A percentile compares a stretch with the other conserved stretches of the same genome.
phyloP scores from a whole-genome alignment of 2,888 invertebrate species.

The Lymantria dispar region DNA sequence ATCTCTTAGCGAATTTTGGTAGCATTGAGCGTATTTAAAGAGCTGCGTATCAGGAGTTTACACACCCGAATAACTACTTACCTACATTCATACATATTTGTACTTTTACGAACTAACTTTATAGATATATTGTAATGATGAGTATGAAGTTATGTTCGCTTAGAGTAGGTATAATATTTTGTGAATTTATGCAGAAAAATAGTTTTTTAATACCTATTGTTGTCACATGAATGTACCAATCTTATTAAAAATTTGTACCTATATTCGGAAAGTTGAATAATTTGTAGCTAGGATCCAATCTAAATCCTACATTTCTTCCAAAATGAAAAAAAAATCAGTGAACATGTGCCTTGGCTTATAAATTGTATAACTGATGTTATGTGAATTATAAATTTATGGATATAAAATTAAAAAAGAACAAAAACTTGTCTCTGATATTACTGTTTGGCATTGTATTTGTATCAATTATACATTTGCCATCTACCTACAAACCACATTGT shows the following conservation, averaged over 20 bases:
- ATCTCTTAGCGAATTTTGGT: conserved; percentile 10
- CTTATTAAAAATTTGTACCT: conserved; percentile 79
- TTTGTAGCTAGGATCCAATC: conserved; percentile 82
- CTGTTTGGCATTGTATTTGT: conserved; percentile 40
- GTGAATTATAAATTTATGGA: conserved; percentile 58
- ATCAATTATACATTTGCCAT: neutral
- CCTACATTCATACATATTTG: conserved; percentile 62
- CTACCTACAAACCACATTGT: neutral
- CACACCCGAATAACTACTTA: conserved; percentile 36
- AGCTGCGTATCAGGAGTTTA: conserved; percentile 14
- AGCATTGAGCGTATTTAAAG: conserved; percentile 9
- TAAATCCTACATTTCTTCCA: conserved; percentile 77
- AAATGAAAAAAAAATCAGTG: conserved; percentile 61
- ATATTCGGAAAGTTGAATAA: conserved; percentile 82
- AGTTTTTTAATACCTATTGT: conserved; percentile 79
- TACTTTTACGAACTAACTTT: conserved; percentile 75
- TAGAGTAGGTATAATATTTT: conserved; percentile 80
- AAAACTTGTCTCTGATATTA: conserved; percentile 55
- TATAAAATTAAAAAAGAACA: conserved; percentile 41
- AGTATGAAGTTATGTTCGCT: conserved; percentile 76
- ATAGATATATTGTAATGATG: conserved; percentile 73
- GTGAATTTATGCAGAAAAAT: conserved; percentile 80
- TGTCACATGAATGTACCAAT: conserved; percentile 82
- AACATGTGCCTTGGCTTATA: conserved; percentile 80
- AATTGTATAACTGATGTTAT: conserved; percentile 67